Base-by-base conservation (phyloP, 2,113 vertebrate genomes). In the Cacatua alba region DNA sequence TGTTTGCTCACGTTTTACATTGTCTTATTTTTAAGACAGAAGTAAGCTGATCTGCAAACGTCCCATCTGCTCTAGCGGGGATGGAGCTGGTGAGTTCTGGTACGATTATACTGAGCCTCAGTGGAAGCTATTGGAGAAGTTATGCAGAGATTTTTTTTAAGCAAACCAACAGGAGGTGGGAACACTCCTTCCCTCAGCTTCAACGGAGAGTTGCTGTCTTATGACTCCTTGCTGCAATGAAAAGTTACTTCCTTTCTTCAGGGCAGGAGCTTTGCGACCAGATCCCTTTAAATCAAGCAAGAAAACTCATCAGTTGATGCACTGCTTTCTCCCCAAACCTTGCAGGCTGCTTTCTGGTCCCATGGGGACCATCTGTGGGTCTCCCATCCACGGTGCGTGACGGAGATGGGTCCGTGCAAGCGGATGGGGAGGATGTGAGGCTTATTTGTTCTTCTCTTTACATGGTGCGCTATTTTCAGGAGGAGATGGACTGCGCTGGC, bases 401-500 rank as follows among this genome's bases (percentile, higher is more conserved):
- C 74, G 17, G 17, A 39, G 65, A 55, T 6, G 26, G 33, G 10
- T 64, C 55, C 1, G 7, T 0, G 52, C 4, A 1, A 20, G 21
- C 1, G 5, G 33, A 35, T 35, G 31, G 35, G 35, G 9, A 37
- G 35, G 2, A 29, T 6, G 17, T 3, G 60, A 1, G 1, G 46
- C 3, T 20, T 48, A 59, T 53, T 59, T 51, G 53, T 35, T 64
- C 49, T 48, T 33, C 21, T 59, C 64, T 83, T 41, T 7, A 48
- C 65, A 19, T 10, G 2, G 15, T 51, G 75, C 87, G 25, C 78
- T 92, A 33, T 95, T 95, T 95, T 95, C 92, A 81, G 95, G 94
- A 97, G 93, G 92, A 95, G 92, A 95, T 94, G 97, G 96, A 94
- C 87, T 68, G 90, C 0, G 4, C 77, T 97, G 97, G 97, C 94